Percentiles rank a stretch among this genome's conserved stretches.
These are phyloP conservation scores for Notechis scutatus DNA, from an alignment of 2,113 vertebrate genomes.

Conservation along the genomic window DNA sequence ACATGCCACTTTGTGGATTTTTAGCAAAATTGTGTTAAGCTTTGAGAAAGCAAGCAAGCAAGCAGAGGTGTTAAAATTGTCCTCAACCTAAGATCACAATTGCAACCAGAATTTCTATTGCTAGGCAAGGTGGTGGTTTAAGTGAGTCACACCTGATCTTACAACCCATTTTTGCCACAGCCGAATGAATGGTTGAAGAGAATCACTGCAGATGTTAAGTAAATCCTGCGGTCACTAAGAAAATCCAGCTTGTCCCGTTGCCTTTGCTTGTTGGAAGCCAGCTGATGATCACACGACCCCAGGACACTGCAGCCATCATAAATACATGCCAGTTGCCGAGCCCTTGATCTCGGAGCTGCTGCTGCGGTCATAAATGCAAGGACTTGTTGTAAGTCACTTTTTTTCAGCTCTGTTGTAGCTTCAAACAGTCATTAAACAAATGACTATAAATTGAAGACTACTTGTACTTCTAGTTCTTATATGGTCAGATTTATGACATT, in stretches of 20 bases:
- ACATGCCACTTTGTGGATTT: conserved; percentile 62
- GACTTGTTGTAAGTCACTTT: neutral
- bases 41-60: conserved; percentile 65
- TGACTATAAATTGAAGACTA: conserved; percentile 1
- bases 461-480: conserved; percentile 67
- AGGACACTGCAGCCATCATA: neutral
- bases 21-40: conserved; percentile 73
- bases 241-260: neutral
- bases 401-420: neutral
- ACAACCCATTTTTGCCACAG: neutral
- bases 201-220: neutral
- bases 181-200: neutral
- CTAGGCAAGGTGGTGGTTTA: neutral
- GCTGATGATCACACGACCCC: neutral
- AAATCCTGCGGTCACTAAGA: neutral
- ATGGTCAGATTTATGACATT: conserved; percentile 73
- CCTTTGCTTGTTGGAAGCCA: neutral
- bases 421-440: neutral
- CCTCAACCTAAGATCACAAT: conserved; percentile 23
- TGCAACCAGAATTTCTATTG: neutral
- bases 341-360: neutral
- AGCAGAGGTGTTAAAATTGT: conserved; percentile 56
- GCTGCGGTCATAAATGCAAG: neutral
- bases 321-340: neutral
- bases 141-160: neutral